Percentiles rank a stretch among this genome's conserved stretches.
These are phyloP conservation scores for Pyrgus malvae DNA, from an alignment of 2,888 invertebrate species.

Conservation along the genomic window DNA sequence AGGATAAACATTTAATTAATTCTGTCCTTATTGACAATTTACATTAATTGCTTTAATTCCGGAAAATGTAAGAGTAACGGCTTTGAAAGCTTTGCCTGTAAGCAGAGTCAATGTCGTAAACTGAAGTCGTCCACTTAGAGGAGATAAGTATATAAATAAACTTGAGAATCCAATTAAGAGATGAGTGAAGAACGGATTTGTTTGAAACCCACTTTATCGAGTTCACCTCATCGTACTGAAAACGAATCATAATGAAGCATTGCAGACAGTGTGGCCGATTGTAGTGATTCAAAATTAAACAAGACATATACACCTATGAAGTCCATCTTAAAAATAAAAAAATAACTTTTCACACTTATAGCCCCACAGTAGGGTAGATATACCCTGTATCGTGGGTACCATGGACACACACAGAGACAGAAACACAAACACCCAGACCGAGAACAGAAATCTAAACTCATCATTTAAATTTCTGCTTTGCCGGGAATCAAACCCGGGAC, in stretches of 20 bases:
- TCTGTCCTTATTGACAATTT: conserved; percentile 20
- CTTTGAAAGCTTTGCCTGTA: conserved; percentile 38
- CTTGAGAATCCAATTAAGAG: conserved; percentile 77
- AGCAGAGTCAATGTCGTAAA: conserved; percentile 66
- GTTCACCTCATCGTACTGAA: conserved; percentile 23
- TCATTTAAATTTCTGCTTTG: no score
- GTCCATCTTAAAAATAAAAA: no score
- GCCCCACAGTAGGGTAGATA: no score
- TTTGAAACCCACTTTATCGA: conserved; percentile 64
- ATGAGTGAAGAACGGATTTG: conserved; percentile 69
- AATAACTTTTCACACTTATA: no score
- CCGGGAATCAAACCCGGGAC: no score
- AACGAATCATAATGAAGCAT: neutral
- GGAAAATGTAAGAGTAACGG: conserved; percentile 28
- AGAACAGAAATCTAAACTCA: no score
- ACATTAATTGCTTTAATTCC: conserved; percentile 29
- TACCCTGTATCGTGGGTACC: no score
- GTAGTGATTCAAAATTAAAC: no score
- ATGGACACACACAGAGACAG: no score
- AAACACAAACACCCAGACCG: no score
- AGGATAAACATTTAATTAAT: neutral
- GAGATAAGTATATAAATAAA: conserved; percentile 73
- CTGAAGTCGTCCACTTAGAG: conserved; percentile 59
- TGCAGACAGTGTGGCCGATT: neutral
- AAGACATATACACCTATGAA: no score